A percentile compares a stretch with the other conserved stretches of the same genome.
phyloP scores from a whole-genome alignment of 2,113 vertebrate species.

The Oncorhynchus gorbuscha region DNA sequence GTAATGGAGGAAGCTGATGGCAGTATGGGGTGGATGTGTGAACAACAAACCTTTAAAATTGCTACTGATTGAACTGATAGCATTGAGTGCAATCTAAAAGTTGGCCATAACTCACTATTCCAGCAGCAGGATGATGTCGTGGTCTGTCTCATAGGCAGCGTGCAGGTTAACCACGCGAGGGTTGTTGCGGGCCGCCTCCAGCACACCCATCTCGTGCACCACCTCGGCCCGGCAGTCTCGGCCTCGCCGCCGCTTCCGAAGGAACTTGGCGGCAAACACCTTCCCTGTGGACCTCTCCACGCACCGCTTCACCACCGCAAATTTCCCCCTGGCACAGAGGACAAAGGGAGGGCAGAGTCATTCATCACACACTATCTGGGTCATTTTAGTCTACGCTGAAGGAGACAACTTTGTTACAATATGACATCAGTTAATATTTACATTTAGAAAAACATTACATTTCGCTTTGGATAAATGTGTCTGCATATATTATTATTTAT shows the following conservation, averaged over 20 bases:
- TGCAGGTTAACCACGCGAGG: conserved; percentile 87
- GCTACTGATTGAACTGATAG: background rate
- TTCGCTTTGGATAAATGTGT: too few species aligned
- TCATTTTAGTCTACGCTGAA: too few species aligned
- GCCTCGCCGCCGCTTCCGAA: conserved; percentile 90
- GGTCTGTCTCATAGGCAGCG: conserved; percentile 88
- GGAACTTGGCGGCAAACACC: conserved; percentile 91
- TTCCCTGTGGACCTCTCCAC: conserved; percentile 88
- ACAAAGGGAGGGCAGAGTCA: background rate
- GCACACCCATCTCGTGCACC: conserved; percentile 90
- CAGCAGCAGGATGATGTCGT: conserved; percentile 87
- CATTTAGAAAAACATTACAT: too few species aligned
- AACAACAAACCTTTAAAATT: background rate
- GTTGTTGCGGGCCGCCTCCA: conserved; percentile 84
- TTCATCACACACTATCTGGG: background rate
- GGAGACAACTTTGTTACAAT: too few species aligned
- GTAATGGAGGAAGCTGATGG: too few species aligned
- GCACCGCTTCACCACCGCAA: conserved; percentile 91
- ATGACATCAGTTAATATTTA: too few species aligned
- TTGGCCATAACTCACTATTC: conserved; percentile 86
- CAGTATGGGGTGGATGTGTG: too few species aligned
- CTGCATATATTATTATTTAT: too few species aligned
- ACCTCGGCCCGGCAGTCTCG: conserved; percentile 91
- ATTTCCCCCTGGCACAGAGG: conserved; percentile 81
- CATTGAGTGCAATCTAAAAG: too few species aligned